Percentiles rank a stretch among this genome's conserved stretches.
Evolutionary conservation across 2,888 invertebrate genomes (phyloP).

Genomic region (Polymixis lichenea): DNA sequence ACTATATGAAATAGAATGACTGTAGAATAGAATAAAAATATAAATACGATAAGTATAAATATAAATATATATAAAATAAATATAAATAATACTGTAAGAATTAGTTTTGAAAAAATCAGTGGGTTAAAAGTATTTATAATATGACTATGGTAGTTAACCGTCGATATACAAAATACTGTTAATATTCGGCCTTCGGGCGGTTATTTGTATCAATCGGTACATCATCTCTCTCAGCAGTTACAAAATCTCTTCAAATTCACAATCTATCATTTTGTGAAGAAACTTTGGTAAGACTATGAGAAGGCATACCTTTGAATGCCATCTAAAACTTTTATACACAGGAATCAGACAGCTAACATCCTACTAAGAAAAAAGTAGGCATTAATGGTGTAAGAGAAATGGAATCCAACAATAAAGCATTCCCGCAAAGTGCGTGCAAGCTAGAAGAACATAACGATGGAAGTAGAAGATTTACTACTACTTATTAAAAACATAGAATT

Average conservation of each 20-base stretch:
- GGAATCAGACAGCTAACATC: background rate
- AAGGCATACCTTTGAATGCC: background rate
- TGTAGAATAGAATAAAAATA: too few relatives aligned
- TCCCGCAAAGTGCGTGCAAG: background rate
- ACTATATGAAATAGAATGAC: too few relatives aligned
- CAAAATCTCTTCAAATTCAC: background rate
- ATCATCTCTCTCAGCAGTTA: background rate
- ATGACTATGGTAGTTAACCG: too few relatives aligned
- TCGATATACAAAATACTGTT: background rate
- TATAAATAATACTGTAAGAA: too few relatives aligned
- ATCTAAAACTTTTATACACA: background rate
- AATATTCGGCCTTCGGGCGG: background rate
- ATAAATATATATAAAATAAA: too few relatives aligned
- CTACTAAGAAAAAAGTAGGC: background rate
- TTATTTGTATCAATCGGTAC: background rate
- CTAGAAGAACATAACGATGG: background rate
- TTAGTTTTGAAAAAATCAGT: too few relatives aligned
- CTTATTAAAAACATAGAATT: conserved; percentile 6
- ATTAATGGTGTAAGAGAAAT: background rate
- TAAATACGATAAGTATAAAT: too few relatives aligned
- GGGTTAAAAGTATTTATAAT: too few relatives aligned
- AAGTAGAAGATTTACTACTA: conserved; percentile 15
- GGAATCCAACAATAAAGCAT: conserved; percentile 1
- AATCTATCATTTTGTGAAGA: background rate
- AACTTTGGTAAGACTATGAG: background rate